Evolutionary conservation across 1,140 invertebrate species (phyloP).

Genomic region (Papilio polyxenes): DNA sequence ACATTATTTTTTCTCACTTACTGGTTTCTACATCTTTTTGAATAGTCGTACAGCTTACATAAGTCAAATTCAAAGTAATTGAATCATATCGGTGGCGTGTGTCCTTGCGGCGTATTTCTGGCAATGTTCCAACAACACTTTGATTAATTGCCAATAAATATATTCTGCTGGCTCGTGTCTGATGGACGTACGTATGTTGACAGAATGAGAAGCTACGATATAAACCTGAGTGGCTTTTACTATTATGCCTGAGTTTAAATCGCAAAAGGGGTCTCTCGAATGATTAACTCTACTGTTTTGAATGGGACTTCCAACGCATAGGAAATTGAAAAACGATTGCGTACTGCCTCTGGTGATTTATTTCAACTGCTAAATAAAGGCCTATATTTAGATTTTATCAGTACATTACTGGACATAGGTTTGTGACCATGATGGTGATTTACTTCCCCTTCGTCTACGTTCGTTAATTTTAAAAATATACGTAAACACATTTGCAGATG

Average conservation of each 20-base stretch:
- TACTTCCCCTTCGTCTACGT: no score
- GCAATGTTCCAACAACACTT: slow-evolving; percentile 17
- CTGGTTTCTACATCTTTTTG: not conserved
- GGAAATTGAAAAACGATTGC: not conserved
- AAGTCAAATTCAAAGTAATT: not conserved
- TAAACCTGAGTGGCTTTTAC: not conserved
- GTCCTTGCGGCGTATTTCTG: slow-evolving; percentile 26
- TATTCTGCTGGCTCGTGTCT: slow-evolving; percentile 22
- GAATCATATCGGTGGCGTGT: slow-evolving; percentile 12
- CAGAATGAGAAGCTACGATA: not conserved
- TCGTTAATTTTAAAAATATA: no score
- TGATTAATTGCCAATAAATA: slow-evolving; percentile 35
- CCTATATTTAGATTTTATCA: no score
- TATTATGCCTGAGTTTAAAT: not conserved
- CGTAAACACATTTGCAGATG: no score
- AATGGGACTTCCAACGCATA: not conserved
- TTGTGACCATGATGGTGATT: no score
- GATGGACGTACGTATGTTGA: not conserved
- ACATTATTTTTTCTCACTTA: no score
- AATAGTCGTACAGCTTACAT: not conserved
- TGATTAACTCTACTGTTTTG: not conserved
- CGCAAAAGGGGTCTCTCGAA: not conserved
- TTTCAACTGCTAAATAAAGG: no score
- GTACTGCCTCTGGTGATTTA: no score
- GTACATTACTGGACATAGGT: no score